Evolutionary conservation across 2,888 invertebrate genomes (phyloP), one percentile per base, ranked within the genome.

Genomic region (Hypomecis punctinalis): DNA sequence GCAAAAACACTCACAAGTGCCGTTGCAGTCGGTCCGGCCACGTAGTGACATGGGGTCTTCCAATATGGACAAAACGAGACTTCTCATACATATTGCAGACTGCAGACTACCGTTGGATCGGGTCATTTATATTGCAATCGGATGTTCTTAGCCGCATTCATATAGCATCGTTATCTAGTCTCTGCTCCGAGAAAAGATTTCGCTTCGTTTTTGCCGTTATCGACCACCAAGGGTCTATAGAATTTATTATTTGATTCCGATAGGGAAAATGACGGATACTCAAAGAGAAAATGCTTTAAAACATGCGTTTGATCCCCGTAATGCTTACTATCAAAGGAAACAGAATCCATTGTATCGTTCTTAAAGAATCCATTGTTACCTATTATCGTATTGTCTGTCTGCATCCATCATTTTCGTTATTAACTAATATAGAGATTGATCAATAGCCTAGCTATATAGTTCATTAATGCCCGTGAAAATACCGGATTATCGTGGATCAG

Each of bases 101-200:
- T 78, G 79, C 80, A 81, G 74, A 69, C 75, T 79, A 77, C 79
- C 76, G 80, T 76, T 80, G 78, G 80, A 78, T 81, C 81, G 59
- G 79, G 82, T 86, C 83, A 84, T 86, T 87, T 85, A 84, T 86
- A 83, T 85, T 84, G 79, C 82, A 84, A 76, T 73, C 82, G 82
- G 80, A 80, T 81, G 77, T 78, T 77, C 75, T 76, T 72, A 71
- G 72, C 75, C 69, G 76, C 77, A 79, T 80, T 77, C 72, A 74
- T 76, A 74, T 71, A 70, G 62, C 76, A 71, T 77, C 76, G 76
- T 76, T 76, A 73, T 71, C 68, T 70, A 53, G 64, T 47, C 58
- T 36, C 39, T 48, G 33, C 46, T n/a, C 13, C 43, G 10, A 43
- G 51, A 37, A 57, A 10, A 58, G 7, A 42, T 56, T 55, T 57